phyloP scores from a whole-genome alignment of 2,888 invertebrate species.

The Amphiduros pacificus region DNA sequence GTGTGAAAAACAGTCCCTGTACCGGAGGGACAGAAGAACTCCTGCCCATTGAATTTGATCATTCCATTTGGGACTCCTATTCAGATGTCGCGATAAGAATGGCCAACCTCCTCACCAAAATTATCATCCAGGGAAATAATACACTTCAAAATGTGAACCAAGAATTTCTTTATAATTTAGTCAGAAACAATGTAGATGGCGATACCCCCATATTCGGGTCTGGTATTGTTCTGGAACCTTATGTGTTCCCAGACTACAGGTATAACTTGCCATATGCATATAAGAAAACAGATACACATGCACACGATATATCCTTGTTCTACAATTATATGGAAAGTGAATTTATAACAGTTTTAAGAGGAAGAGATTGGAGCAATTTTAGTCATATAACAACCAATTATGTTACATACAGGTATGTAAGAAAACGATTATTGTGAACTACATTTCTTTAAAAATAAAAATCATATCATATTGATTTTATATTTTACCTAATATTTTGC shows the following conservation, averaged over 20 bases:
- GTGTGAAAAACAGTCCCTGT: constrained; percentile 34
- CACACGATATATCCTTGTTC: too few species aligned
- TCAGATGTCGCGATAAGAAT: constrained; percentile 46
- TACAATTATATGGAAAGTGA: too few species aligned
- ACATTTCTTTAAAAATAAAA: too few species aligned
- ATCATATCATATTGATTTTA: too few species aligned
- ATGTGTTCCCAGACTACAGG: constrained; percentile 28
- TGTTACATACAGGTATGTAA: too few species aligned
- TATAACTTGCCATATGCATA: too few species aligned
- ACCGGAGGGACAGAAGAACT: constrained; percentile 43
- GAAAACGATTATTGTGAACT: too few species aligned
- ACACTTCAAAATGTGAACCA: constrained; percentile 19
- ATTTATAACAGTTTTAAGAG: too few species aligned
- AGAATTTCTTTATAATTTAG: constrained; percentile 38
- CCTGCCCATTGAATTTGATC: constrained; percentile 42
- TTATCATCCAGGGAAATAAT: constrained; percentile 14
- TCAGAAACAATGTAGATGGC: constrained; percentile 47
- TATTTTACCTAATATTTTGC: too few species aligned
- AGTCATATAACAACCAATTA: too few species aligned
- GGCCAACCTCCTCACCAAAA: constrained; percentile 44
- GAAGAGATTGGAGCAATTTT: too few species aligned
- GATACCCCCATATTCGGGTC: constrained; percentile 44
- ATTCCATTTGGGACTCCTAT: constrained; percentile 39
- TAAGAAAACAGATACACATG: too few species aligned
- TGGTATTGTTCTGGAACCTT: constrained; percentile 44